Base-by-base conservation (phyloP, 2,797 vertebrate species). In the Squalus acanthias region DNA sequence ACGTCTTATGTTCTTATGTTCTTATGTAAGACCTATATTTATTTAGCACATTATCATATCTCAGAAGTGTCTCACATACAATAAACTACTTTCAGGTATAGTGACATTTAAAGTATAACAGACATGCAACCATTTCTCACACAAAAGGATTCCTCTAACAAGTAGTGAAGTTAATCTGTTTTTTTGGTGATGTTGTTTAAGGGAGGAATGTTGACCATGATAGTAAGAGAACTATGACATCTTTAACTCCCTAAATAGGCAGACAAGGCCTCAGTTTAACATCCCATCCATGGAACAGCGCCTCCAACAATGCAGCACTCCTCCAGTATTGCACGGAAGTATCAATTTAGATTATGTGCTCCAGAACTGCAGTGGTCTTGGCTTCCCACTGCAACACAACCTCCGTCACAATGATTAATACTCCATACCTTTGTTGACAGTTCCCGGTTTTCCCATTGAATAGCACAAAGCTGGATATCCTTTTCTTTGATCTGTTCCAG, bases 381-480 rank as follows among this genome's bases (percentile, higher is more conserved):
- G 46, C 53, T 74, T 74, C 60, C 69, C 33, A 65, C 6, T 96
- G 50, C 26, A 74, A 8, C 70, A 96, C 12, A 17, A 65, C 13
- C 2, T 82, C 65, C 67, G 79, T 24, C 79, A 85, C 20, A 88
- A 67, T 46, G 1, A 26, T 65, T 96, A 76, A 96, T 26, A 63
- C 79, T 63, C 65, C 67, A 0, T 96, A 98, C 98, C 98, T 98
- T 98, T 96, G 98, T 97, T 96, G 97, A 97, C 74, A 98, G 96
- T 3, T 97, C 46, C 96, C 97, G 96, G 60, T 98, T 98, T 33
- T 98, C 97, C 82, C 96, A 97, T 96, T 97, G 97, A 96, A 97
- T 95, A 96, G 97, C 91, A 91, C 97, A 96, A n/a, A 98, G 96
- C 96, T 98, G 97, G 3, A 97, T 96, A 3, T 98, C 97, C 0